phyloP scores from a whole-genome alignment of 2,888 invertebrate species.

The Erebia epiphron region DNA sequence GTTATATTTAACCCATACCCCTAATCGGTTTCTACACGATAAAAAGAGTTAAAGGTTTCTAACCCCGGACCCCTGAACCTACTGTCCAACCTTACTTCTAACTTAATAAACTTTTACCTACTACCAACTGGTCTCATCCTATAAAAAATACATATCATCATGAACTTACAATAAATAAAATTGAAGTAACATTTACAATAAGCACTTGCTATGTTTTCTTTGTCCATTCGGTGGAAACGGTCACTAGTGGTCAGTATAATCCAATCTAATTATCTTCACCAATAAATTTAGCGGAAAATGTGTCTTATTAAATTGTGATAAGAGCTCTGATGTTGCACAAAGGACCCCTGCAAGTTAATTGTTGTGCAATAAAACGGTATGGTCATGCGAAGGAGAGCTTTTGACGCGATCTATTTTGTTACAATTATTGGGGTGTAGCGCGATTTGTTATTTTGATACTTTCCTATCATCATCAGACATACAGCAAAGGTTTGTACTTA shows the following conservation, averaged over 20 bases:
- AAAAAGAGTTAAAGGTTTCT: too few species aligned
- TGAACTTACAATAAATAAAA: too few species aligned
- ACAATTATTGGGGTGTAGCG: constrained; percentile 19
- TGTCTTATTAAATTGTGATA: constrained; percentile 45
- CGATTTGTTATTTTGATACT: constrained; percentile 23
- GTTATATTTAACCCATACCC: too few species aligned
- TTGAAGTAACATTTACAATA: neutral
- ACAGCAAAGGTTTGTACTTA: too few species aligned
- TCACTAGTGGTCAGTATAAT: constrained; percentile 57
- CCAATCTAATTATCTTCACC: constrained; percentile 45
- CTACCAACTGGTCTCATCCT: too few species aligned
- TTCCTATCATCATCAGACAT: neutral
- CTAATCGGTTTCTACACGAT: too few species aligned
- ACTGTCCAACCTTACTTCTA: too few species aligned
- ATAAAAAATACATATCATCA: too few species aligned
- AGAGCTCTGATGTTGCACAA: constrained; percentile 15
- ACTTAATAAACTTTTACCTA: neutral
- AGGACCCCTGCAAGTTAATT: constrained; percentile 28
- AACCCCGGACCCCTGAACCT: too few species aligned
- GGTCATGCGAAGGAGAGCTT: constrained; percentile 27
- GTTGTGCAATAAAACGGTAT: constrained; percentile 39
- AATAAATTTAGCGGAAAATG: constrained; percentile 30
- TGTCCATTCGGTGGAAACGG: constrained; percentile 57
- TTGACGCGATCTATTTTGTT: constrained; percentile 28
- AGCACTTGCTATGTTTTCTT: constrained; percentile 52